These are phyloP conservation scores for Lanius ludovicianus DNA, from an alignment of 2,113 vertebrate genomes.

Conservation along the genomic window DNA sequence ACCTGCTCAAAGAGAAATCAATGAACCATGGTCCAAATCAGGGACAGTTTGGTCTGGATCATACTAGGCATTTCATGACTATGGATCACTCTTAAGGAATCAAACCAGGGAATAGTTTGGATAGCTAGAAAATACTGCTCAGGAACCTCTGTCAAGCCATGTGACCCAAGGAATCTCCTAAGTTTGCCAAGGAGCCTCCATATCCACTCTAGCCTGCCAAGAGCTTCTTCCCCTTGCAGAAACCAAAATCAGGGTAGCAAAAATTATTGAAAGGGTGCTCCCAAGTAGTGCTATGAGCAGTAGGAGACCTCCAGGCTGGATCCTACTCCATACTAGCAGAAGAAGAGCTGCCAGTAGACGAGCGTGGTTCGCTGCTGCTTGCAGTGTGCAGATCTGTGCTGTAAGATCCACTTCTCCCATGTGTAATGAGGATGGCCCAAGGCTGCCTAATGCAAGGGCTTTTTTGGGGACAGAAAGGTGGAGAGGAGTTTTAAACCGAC, in stretches of 20 bases:
- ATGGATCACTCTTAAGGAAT: not conserved
- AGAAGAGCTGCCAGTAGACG: not conserved
- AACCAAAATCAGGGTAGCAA: not conserved
- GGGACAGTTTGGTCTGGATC: not conserved
- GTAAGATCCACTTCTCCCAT: not conserved
- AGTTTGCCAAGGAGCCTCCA: not conserved
- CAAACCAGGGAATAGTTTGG: not conserved
- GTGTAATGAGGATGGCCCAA: not conserved
- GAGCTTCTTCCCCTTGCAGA: not conserved
- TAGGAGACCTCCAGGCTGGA: not conserved
- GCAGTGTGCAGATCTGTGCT: not conserved
- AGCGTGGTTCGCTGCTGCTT: not conserved
- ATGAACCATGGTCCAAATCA: not conserved
- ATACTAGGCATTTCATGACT: not conserved
- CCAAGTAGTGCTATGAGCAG: not conserved
- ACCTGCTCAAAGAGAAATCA: not conserved
- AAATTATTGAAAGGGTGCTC: not conserved
- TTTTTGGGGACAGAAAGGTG: not conserved
- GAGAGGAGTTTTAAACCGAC: not conserved
- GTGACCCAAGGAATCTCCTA: not conserved
- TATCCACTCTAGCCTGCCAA: not conserved
- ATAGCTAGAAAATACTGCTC: not conserved
- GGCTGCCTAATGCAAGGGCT: not conserved
- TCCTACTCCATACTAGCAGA: not conserved
- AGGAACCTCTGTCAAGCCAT: not conserved